These are phyloP conservation scores for Amphibalanus amphitrite DNA, from an alignment of 1,140 invertebrate species.

Conservation along the genomic window DNA sequence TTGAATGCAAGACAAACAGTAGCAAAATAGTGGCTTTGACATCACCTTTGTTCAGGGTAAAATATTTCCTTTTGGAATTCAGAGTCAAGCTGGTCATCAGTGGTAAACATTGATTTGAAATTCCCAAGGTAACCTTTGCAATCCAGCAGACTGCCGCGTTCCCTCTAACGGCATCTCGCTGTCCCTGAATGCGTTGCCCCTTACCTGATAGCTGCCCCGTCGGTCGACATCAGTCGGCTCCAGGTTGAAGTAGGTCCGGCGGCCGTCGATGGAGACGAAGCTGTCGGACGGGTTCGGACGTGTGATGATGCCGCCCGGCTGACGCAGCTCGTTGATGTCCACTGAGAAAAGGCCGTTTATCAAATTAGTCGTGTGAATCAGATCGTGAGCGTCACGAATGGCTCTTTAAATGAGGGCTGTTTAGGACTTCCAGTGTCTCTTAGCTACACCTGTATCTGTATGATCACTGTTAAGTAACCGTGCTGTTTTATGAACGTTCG, in stretches of 20 bases:
- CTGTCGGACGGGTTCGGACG: background rate
- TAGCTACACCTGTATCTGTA: background rate
- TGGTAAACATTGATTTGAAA: too few relatives aligned
- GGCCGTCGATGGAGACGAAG: conserved; percentile 62
- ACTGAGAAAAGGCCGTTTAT: background rate
- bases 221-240: conserved; percentile 36
- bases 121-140: too few relatives aligned
- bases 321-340: conserved; percentile 2
- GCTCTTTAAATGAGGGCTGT: background rate
- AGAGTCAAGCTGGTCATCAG: too few relatives aligned
- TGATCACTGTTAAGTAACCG: background rate
- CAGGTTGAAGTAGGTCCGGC: conserved; percentile 67
- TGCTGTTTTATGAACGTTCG: background rate
- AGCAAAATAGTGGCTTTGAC: too few relatives aligned
- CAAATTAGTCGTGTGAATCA: background rate
- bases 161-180: too few relatives aligned
- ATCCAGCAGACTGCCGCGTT: too few relatives aligned
- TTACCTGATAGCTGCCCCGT: conserved; percentile 11
- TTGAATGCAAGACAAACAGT: too few relatives aligned
- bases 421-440: background rate
- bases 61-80: too few relatives aligned
- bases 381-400: background rate
- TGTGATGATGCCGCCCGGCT: background rate
- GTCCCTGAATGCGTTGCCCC: too few relatives aligned
- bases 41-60: too few relatives aligned